Percentiles rank a stretch among this genome's conserved stretches.
Evolutionary conservation across 2,113 vertebrate species (phyloP).

Genomic region (Thomomys bottae): DNA sequence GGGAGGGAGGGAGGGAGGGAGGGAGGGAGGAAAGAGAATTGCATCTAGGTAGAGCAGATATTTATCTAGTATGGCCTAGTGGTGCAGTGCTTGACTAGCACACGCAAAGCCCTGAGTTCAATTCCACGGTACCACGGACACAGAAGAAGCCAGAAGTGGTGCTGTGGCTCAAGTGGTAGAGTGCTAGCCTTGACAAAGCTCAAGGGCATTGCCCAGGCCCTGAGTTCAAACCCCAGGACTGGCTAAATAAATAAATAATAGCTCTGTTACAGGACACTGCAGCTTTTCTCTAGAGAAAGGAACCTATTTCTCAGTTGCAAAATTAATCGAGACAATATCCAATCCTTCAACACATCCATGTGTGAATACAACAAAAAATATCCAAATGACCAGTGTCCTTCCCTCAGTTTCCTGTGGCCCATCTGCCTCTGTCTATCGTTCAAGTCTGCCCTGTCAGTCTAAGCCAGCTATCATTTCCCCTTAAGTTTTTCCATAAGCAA

Average conservation of each 20-base stretch:
- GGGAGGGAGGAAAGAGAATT: background rate
- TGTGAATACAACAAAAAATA: background rate
- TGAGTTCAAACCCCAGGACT: too few relatives aligned
- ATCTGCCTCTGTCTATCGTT: background rate
- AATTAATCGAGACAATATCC: background rate
- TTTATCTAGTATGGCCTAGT: too few relatives aligned
- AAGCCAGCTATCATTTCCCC: conserved; percentile 62
- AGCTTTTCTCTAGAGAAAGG: background rate
- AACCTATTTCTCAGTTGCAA: conserved; percentile 25
- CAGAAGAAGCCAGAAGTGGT: too few relatives aligned
- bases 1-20: too few relatives aligned
- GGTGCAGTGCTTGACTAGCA: too few relatives aligned
- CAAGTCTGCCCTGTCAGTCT: background rate
- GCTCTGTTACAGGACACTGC: background rate
- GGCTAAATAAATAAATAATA: too few relatives aligned
- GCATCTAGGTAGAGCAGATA: background rate
- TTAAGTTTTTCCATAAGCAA: conserved; percentile 49
- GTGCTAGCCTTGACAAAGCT: too few relatives aligned
- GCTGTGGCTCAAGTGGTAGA: too few relatives aligned
- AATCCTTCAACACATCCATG: background rate
- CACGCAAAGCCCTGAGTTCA: too few relatives aligned
- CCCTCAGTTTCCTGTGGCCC: background rate
- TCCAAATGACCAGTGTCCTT: background rate
- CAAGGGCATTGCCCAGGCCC: too few relatives aligned
- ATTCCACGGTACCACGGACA: too few relatives aligned